Evolutionary conservation across 2,113 vertebrate species (phyloP).

Genomic region (Xenopus laevis): DNA sequence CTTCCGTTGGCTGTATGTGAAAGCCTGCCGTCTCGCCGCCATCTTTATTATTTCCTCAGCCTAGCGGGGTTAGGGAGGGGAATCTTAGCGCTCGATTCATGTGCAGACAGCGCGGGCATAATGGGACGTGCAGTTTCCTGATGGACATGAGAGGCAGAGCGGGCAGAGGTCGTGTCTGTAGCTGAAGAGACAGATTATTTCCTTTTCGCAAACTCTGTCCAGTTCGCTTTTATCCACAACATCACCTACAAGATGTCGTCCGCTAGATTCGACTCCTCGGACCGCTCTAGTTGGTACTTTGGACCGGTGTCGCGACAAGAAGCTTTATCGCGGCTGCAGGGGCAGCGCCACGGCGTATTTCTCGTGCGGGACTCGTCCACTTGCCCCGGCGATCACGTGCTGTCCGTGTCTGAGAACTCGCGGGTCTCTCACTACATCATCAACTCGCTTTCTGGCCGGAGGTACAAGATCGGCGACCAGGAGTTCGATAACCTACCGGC

Average conservation of each 20-base stretch:
- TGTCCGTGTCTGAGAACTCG: constrained; percentile 96
- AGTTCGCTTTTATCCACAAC: constrained; percentile 7
- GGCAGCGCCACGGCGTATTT: constrained; percentile 93
- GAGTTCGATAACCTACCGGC: constrained; percentile 91
- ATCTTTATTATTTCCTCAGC: constrained; percentile 32
- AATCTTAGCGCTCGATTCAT: not conserved
- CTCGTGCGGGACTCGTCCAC: constrained; percentile 95
- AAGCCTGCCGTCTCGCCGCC: constrained; percentile 38
- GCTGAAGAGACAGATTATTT: not conserved
- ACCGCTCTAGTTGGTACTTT: constrained; percentile 93
- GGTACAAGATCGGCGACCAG: constrained; percentile 96
- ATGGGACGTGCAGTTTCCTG: constrained; percentile 48
- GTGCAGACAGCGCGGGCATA: constrained; percentile 50
- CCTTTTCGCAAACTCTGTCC: not conserved
- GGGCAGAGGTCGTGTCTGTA: constrained; percentile 29
- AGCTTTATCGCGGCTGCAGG: constrained; percentile 87
- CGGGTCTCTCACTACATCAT: constrained; percentile 98
- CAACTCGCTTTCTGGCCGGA: constrained; percentile 89
- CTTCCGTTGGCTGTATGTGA: constrained; percentile 34
- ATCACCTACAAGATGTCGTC: constrained; percentile 71
- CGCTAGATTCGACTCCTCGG: constrained; percentile 88
- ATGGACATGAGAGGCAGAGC: constrained; percentile 37
- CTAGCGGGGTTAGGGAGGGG: constrained; percentile 11
- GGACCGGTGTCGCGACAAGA: constrained; percentile 88
- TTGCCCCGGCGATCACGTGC: constrained; percentile 94